Base-by-base conservation (phyloP, 2,113 vertebrate species). In the Ginglymostoma cirratum region DNA sequence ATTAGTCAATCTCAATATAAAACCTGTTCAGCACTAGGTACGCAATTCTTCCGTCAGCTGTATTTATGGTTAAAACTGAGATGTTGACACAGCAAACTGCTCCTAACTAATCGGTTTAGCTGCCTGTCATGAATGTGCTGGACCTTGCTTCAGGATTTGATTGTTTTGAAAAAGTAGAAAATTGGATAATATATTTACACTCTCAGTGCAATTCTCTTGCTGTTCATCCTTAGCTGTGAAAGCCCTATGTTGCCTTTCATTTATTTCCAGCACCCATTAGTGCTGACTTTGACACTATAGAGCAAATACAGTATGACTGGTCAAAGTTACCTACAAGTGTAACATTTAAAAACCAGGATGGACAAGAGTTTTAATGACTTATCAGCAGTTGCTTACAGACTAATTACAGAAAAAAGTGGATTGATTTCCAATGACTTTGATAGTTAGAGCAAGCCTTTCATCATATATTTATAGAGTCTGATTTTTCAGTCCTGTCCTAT, bases 131-230 rank as follows among this genome's bases (percentile, higher is more conserved):
- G 89, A 65, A 34, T 21, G 65, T 42, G n/a, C 34, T 15, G 7
- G 89, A 6, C 17, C 89, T 38, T 93, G 61, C 55, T 8, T 93
- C 89, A 66, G 0, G 93, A 95, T 95, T 95, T 95, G 93, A 72
- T 48, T 95, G 93, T 69, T 95, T 72, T 72, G 42, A 17, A 69
- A 61, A 72, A 72, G 93, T 42, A 72, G 93, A 38, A 95, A 95
- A 95, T 95, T 95, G 67, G 93, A 72, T 70, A 95, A 70, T 72
- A 27, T 48, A 23, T 72, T 94, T 72, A 38, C 42, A 72, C 14
- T 42, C 70, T 95, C 4, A 72, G 38, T 15, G 38, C 93, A 72
- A 42, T 67, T 38, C 23, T 12, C n/a, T 65, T 69, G 93, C 93
- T 70, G 67, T 70, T 69, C 15, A 61, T 48, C 42, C 94, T 76